Conservation (phyloP, 1,140 invertebrate species). For the Rhyacophila brunnea region DNA sequence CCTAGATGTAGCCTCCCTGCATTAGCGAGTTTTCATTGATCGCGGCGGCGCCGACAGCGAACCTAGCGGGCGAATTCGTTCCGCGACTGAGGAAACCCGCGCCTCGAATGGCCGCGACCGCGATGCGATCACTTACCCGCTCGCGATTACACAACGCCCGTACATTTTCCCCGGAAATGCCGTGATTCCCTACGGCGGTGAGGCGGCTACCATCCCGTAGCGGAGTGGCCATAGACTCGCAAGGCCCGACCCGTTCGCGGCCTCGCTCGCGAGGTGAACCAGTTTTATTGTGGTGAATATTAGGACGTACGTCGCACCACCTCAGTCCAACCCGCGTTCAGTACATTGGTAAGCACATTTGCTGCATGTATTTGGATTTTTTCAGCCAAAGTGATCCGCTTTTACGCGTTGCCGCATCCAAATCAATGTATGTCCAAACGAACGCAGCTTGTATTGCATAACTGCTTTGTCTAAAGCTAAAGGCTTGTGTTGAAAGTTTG, state of each 20-base stretch:
- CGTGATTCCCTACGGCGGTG: slow-evolving; percentile 1
- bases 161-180: not conserved
- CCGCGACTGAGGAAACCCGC: slow-evolving; percentile 11
- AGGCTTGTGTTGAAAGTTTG: not conserved
- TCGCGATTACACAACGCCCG: slow-evolving; percentile 1
- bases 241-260: too few species aligned
- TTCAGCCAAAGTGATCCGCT: too few species aligned
- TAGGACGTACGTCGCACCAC: too few species aligned
- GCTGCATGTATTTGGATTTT: too few species aligned
- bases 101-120: not conserved
- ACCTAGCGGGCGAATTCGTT: not conserved
- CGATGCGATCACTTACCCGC: not conserved
- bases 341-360: too few species aligned
- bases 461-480: not conserved
- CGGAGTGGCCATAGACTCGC: too few species aligned
- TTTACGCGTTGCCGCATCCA: too few species aligned
- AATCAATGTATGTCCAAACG: too few species aligned
- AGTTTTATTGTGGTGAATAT: too few species aligned
- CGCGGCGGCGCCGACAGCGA: slow-evolving; percentile 6
- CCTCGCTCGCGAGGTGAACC: too few species aligned
- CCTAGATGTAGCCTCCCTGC: slow-evolving; percentile 7
- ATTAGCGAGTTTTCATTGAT: slow-evolving; percentile 28
- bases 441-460: too few species aligned
- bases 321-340: too few species aligned
- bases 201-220: not conserved